Conservation (phyloP, 2,797 vertebrate genomes). For the Brachymystax lenok region DNA sequence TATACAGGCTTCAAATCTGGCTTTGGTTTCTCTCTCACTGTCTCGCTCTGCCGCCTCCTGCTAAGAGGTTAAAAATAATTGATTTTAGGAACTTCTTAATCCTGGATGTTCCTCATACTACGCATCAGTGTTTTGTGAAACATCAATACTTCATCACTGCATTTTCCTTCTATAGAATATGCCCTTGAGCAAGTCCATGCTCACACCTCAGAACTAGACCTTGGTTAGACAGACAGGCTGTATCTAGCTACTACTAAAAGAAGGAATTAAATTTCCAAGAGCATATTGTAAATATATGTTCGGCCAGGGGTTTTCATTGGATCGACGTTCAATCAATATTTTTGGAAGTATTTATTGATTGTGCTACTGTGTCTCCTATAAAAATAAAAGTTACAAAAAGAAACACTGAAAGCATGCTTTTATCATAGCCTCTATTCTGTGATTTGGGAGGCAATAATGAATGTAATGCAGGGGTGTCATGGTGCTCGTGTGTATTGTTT, state of each 20-base stretch:
- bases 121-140: neutral
- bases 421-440: neutral
- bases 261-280: neutral
- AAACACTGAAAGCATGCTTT: constrained; percentile 15
- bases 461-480: neutral
- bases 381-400: constrained; percentile 16
- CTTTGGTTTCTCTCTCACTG: neutral
- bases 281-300: neutral
- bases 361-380: constrained; percentile 39
- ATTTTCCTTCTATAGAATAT: neutral
- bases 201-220: neutral
- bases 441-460: neutral
- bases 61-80: neutral
- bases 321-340: constrained; percentile 2
- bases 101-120: neutral
- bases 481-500: neutral
- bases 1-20: constrained; percentile 4
- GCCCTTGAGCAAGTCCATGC: neutral
- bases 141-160: constrained; percentile 6
- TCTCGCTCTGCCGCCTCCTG: neutral
- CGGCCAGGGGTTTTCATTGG: neutral
- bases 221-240: neutral
- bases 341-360: constrained; percentile 55
- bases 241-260: neutral
- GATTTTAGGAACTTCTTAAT: neutral